phyloP scores from a whole-genome alignment of 2,113 vertebrate species.

The Cebus imitator region DNA sequence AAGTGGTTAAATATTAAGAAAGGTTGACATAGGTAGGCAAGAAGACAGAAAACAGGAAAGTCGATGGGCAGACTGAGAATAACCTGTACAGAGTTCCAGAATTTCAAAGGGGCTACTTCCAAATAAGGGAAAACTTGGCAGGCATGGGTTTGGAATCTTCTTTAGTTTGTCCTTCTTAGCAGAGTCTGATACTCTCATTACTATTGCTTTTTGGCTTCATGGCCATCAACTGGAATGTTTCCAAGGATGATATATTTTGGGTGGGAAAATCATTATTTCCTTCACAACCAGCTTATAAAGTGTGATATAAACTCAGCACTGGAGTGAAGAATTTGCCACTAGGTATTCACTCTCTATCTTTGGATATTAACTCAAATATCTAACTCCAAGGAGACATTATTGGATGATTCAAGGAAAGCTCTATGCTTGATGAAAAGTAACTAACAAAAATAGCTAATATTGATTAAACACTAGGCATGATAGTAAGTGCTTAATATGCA shows the following conservation, averaged over 20 bases:
- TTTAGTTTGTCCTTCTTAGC: not conserved
- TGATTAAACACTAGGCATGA: not conserved
- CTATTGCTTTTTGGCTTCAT: not conserved
- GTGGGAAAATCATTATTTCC: slow-evolving; percentile 34
- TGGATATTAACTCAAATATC: not conserved
- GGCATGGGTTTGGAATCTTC: slow-evolving; percentile 37
- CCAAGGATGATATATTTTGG: not conserved
- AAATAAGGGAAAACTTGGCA: slow-evolving; percentile 59
- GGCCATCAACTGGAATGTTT: not conserved
- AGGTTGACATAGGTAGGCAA: slow-evolving; percentile 51
- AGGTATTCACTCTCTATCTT: not conserved
- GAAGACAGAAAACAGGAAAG: slow-evolving; percentile 54
- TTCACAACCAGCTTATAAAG: slow-evolving; percentile 25
- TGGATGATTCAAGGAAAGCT: not conserved
- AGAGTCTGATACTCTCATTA: not conserved
- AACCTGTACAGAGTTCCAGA: slow-evolving; percentile 46
- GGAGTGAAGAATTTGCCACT: not conserved
- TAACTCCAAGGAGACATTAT: not conserved
- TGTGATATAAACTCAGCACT: not conserved
- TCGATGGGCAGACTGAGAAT: slow-evolving; percentile 56
- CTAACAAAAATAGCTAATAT: not conserved
- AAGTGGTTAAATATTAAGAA: slow-evolving; percentile 63
- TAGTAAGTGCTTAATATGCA: not conserved
- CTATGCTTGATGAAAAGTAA: not conserved
- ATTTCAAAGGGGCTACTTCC: slow-evolving; percentile 22